These are phyloP conservation scores for Ernsta delagoae DNA, from an alignment of 2,888 invertebrate genomes.

Conservation along the genomic window DNA sequence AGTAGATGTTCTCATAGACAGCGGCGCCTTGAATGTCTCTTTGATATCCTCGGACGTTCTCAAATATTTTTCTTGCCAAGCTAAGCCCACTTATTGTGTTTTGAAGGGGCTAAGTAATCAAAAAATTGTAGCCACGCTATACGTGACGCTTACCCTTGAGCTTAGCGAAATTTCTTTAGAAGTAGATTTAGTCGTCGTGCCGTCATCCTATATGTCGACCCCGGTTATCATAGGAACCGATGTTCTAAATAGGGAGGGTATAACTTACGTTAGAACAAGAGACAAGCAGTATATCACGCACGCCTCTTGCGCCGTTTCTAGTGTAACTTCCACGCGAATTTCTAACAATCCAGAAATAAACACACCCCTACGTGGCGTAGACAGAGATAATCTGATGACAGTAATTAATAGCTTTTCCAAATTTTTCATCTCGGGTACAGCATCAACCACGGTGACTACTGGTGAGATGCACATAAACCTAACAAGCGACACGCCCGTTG, in stretches of 20 bases:
- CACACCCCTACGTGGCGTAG: too few relatives aligned
- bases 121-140: neutral
- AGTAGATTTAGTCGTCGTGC: neutral
- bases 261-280: too few relatives aligned
- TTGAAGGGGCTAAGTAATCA: neutral
- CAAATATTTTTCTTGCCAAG: neutral
- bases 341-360: too few relatives aligned
- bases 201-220: neutral
- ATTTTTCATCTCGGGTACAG: too few relatives aligned
- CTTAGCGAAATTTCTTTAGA: slow-evolving; percentile 5
- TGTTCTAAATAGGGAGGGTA: neutral
- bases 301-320: too few relatives aligned
- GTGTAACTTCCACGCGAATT: too few relatives aligned
- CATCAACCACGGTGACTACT: too few relatives aligned
- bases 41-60: neutral
- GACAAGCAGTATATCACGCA: too few relatives aligned
- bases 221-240: neutral
- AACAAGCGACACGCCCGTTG: too few relatives aligned
- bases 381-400: too few relatives aligned
- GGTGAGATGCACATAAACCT: too few relatives aligned
- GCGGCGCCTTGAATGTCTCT: neutral
- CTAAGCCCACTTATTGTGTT: neutral
- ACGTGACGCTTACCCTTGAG: neutral
- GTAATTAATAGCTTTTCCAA: too few relatives aligned
- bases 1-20: neutral